Percentiles rank a stretch among this genome's conserved stretches.
phyloP scores from a whole-genome alignment of 2,113 vertebrate species.

The Colinus virginianus region DNA sequence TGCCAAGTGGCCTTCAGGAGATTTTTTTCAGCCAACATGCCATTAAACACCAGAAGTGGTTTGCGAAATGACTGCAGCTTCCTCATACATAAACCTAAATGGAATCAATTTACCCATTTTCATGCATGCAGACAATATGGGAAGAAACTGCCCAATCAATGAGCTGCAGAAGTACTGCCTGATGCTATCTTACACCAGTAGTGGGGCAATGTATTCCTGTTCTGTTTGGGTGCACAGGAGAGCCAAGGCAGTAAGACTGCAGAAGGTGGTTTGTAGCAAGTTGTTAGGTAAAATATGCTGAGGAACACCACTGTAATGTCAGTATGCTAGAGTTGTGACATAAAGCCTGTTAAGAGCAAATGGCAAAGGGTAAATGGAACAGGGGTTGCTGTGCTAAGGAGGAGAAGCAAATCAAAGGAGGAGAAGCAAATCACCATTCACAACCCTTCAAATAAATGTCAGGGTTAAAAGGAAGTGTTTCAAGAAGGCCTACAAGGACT shows the following conservation, averaged over 20 bases:
- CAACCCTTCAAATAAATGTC: background rate
- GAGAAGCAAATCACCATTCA: background rate
- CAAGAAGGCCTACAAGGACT: background rate
- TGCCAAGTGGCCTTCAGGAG: background rate
- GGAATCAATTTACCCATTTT: background rate
- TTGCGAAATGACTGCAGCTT: background rate
- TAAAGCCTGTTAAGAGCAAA: background rate
- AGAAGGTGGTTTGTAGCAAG: background rate
- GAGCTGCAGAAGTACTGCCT: background rate
- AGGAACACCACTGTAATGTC: background rate
- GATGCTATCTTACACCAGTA: rapidly evolving
- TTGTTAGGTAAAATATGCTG: background rate
- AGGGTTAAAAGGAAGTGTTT: background rate
- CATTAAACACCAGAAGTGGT: background rate
- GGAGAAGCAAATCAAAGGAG: background rate
- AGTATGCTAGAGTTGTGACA: background rate
- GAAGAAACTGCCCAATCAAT: background rate
- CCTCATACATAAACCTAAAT: background rate
- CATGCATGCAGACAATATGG: background rate
- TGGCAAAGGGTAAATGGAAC: background rate
- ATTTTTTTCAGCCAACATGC: background rate
- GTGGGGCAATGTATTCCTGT: background rate
- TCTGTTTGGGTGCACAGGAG: background rate
- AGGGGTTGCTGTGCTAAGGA: background rate
- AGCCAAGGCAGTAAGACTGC: background rate